Evolutionary conservation across 2,113 vertebrate genomes (phyloP).

Genomic region (Amblyornis subalaris): DNA sequence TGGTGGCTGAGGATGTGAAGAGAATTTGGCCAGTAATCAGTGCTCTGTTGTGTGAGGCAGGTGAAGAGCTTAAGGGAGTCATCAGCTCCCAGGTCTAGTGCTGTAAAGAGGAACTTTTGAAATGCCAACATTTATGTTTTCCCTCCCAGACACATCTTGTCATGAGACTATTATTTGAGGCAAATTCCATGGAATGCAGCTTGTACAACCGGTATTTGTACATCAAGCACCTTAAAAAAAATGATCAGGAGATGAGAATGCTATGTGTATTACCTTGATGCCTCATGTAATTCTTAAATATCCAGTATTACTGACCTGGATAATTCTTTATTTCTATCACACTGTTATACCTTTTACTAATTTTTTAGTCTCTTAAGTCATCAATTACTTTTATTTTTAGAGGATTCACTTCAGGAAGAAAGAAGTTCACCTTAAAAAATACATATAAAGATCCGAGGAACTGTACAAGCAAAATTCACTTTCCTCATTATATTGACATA

Average conservation of each 20-base stretch:
- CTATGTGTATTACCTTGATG: neutral
- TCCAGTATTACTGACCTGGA: neutral
- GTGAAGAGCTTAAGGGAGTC: neutral
- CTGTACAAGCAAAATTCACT: neutral
- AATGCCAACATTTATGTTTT: neutral
- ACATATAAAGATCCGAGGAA: neutral
- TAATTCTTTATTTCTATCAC: neutral
- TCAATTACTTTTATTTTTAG: neutral
- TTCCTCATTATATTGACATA: neutral
- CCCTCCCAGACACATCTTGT: neutral
- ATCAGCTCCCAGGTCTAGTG: neutral
- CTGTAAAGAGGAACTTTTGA: neutral
- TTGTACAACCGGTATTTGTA: neutral
- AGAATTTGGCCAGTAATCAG: neutral
- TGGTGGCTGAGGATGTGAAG: neutral
- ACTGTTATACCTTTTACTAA: neutral
- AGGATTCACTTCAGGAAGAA: neutral
- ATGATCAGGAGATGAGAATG: neutral
- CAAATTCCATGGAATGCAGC: neutral
- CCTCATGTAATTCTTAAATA: neutral
- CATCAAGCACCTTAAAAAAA: neutral
- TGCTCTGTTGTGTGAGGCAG: neutral
- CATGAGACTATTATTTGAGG: neutral
- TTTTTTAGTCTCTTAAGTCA: neutral
- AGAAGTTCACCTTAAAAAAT: neutral